Conservation (phyloP, 2,797 vertebrate species). For the Podarcis siculus region DNA sequence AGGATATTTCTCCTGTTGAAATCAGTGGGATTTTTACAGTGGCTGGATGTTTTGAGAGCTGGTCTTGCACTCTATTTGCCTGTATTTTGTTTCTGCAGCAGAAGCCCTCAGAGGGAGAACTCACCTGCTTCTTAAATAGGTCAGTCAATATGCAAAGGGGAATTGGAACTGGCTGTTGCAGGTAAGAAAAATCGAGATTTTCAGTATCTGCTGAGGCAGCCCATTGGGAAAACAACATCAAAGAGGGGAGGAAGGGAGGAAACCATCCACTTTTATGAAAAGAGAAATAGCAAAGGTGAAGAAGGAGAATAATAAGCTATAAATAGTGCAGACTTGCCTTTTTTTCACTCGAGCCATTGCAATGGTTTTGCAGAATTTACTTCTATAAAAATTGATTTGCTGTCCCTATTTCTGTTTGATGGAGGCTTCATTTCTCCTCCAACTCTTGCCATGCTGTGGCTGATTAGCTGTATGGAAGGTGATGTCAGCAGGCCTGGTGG, state of each 20-base stretch:
- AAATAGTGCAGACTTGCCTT: not conserved
- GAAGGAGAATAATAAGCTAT: not conserved
- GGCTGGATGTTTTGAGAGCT: not conserved
- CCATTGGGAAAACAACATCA: conserved; percentile 40
- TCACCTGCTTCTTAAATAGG: conserved; percentile 66
- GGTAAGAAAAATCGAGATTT: conserved; percentile 31
- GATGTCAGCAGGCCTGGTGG: not conserved
- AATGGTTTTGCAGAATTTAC: not conserved
- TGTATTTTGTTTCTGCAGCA: conserved; percentile 34
- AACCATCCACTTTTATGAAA: conserved; percentile 48
- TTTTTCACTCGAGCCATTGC: not conserved
- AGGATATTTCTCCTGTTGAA: not conserved
- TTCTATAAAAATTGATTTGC: not conserved
- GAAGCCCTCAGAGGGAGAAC: conserved; percentile 1
- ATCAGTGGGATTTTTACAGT: too few species aligned
- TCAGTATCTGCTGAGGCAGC: conserved; percentile 52
- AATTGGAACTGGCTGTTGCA: conserved; percentile 21
- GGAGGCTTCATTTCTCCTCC: not conserved
- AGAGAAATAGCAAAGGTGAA: conserved; percentile 16
- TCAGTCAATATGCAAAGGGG: conserved; percentile 64
- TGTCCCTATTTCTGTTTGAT: not conserved
- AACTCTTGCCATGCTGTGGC: too few species aligned
- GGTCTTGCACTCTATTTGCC: not conserved
- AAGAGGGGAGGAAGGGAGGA: not conserved
- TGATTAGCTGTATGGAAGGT: not conserved